Evolutionary conservation across 2,888 invertebrate species (phyloP).

Genomic region (Catotricha subobsoleta): DNA sequence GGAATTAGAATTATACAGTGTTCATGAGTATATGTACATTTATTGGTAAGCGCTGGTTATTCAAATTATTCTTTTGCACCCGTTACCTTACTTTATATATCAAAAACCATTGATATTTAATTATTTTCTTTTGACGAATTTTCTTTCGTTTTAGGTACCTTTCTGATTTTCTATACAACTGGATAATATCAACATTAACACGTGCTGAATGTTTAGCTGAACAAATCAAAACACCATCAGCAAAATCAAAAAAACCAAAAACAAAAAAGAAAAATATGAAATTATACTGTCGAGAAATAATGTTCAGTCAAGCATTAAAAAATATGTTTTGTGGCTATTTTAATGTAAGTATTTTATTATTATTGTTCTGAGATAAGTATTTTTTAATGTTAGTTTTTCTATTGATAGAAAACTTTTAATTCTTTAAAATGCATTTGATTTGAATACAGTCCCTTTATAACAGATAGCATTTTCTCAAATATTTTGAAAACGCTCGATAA

Average conservation of each 20-base stretch:
- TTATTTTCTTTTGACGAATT: background rate
- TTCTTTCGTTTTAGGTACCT: conserved; percentile 46
- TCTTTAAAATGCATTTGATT: no score
- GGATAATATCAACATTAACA: conserved; percentile 78
- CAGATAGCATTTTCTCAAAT: no score
- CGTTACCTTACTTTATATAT: background rate
- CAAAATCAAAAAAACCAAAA: conserved; percentile 29
- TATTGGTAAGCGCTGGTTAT: conserved; percentile 50
- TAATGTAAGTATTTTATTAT: conserved; percentile 39
- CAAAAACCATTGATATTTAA: background rate
- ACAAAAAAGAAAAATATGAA: conserved; percentile 50
- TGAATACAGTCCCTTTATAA: no score
- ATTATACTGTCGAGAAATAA: conserved; percentile 65
- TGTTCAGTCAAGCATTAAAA: conserved; percentile 80
- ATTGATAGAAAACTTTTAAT: background rate
- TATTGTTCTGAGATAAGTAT: background rate
- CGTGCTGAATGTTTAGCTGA: conserved; percentile 51
- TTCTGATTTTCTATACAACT: conserved; percentile 86
- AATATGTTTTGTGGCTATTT: conserved; percentile 91
- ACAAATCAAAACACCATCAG: conserved; percentile 11
- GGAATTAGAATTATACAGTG: conserved; percentile 86
- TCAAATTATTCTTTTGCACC: background rate
- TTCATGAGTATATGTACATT: conserved; percentile 90
- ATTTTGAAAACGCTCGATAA: no score
- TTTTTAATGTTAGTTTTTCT: background rate